Evolutionary conservation across 1,140 invertebrate species (phyloP), one percentile per base, ranked within the genome.

Genomic region (Leptopilina boulardi): DNA sequence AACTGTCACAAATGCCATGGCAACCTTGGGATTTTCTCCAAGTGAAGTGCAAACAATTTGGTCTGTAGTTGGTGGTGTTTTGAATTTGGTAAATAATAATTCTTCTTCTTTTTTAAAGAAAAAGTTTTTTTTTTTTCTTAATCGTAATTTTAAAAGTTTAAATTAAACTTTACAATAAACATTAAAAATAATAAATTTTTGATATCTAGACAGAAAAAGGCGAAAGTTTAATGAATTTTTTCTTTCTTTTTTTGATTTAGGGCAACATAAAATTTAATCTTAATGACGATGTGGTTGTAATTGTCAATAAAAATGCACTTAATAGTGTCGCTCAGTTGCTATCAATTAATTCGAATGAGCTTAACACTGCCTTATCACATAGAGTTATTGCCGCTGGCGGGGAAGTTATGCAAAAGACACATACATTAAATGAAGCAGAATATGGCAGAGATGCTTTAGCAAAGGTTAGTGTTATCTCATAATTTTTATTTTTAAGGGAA

Each of bases 381-480:
- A 92, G 98, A 75, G 96, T 98, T 26, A 98, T 99, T 84, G 96
- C 98, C 2, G 98, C 98, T 0, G 95, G 96, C 73, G 98, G 97
- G 2, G 97, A 99, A 91, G 95, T 99, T 2, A 97, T 99, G 93
- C 94, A 96, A 87, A 99, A 99, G 91, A 94, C 94, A 77, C 97
- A 99, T 84, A 97, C 95, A 73, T 92, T 95, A 42, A 92, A 91
- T 2, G 96, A 98, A 87, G 97, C 98, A 1, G 92, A 95, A 80
- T 98, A 96, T 90, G 98, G 97, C n/a, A 92, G 97, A 84, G 96
- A 99, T 92, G 98, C 98, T 0, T 92, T 99, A 80, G 96, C 97
- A 15, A 99, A 99, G 92, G 95, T 95, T 82, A 75, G 23, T 78
- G 74, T 54, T 13, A 44, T 66, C 44, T 51, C 54, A 34, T 74